These are phyloP conservation scores for Andrena bucephala DNA, from an alignment of 2,888 invertebrate genomes.

Conservation along the genomic window DNA sequence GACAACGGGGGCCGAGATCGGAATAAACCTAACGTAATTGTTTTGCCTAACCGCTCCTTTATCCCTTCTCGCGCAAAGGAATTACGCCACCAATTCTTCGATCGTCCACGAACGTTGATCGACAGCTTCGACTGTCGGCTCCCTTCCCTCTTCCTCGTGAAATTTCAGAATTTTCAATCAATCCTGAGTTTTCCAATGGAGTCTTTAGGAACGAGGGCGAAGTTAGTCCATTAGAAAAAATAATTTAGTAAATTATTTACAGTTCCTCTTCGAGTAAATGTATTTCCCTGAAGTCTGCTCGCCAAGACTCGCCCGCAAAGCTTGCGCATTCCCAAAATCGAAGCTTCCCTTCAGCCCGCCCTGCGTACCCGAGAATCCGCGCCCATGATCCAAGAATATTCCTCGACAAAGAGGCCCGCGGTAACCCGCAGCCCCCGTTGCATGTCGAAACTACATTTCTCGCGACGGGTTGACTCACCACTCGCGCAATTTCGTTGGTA, in stretches of 20 bases:
- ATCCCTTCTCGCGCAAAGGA: constrained; percentile 7
- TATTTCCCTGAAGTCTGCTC: too few species aligned
- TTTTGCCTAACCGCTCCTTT: constrained; percentile 34
- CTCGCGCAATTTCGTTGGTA: background rate
- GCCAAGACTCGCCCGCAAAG: too few species aligned
- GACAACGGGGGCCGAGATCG: constrained; percentile 41
- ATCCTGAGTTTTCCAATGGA: too few species aligned
- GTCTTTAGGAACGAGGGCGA: too few species aligned
- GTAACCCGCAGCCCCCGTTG: background rate
- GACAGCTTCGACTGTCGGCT: constrained; percentile 1
- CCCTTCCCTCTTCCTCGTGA: background rate
- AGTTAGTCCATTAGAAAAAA: too few species aligned
- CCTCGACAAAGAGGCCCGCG: background rate
- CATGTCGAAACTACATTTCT: constrained; percentile 4
- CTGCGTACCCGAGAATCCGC: background rate
- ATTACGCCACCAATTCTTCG: constrained; percentile 6
- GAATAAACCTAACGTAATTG: constrained; percentile 46
- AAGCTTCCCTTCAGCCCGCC: background rate
- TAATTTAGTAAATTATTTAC: too few species aligned
- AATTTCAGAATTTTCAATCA: too few species aligned
- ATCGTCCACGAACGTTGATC: background rate
- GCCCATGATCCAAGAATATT: background rate
- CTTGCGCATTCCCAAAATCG: too few species aligned
- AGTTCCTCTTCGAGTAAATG: too few species aligned
- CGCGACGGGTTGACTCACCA: constrained; percentile 6